Conservation (phyloP, 2,888 invertebrate genomes). For the Drosophila limbata region DNA sequence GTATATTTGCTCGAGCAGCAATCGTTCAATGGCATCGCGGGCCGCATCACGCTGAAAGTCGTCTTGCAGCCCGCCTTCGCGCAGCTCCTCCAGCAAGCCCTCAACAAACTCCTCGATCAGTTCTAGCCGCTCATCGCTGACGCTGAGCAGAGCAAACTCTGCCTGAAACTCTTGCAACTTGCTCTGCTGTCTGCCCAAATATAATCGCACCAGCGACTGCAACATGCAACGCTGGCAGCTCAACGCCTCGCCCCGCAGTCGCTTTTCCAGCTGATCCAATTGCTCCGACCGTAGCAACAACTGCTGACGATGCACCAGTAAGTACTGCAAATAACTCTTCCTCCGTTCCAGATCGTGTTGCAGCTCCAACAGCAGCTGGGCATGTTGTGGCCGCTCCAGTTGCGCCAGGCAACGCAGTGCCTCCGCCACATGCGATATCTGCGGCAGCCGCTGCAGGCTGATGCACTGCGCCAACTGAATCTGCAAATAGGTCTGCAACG, state of each 20-base stretch:
- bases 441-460: slow-evolving; percentile 91
- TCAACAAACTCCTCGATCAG: slow-evolving; percentile 93
- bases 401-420: slow-evolving; percentile 91
- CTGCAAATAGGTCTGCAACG: slow-evolving; percentile 89
- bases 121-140: slow-evolving; percentile 96
- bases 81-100: slow-evolving; percentile 89
- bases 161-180: slow-evolving; percentile 91
- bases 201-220: slow-evolving; percentile 91
- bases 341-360: slow-evolving; percentile 91
- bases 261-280: slow-evolving; percentile 88
- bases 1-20: slow-evolving; percentile 96
- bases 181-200: slow-evolving; percentile 91
- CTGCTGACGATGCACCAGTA: slow-evolving; percentile 92
- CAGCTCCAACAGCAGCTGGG: slow-evolving; percentile 90
- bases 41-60: slow-evolving; percentile 90
- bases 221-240: slow-evolving; percentile 91
- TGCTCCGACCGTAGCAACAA: slow-evolving; percentile 91
- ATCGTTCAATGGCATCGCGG: slow-evolving; percentile 93
- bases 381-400: slow-evolving; percentile 90
- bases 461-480: slow-evolving; percentile 93
- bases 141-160: slow-evolving; percentile 91
- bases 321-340: slow-evolving; percentile 93
- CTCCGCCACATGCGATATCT: slow-evolving; percentile 93
- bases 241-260: slow-evolving; percentile 89
- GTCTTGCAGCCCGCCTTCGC: slow-evolving; percentile 87